These are phyloP conservation scores for Saguinus imperator DNA, from an alignment of 2,113 vertebrate genomes.

Conservation along the genomic window DNA sequence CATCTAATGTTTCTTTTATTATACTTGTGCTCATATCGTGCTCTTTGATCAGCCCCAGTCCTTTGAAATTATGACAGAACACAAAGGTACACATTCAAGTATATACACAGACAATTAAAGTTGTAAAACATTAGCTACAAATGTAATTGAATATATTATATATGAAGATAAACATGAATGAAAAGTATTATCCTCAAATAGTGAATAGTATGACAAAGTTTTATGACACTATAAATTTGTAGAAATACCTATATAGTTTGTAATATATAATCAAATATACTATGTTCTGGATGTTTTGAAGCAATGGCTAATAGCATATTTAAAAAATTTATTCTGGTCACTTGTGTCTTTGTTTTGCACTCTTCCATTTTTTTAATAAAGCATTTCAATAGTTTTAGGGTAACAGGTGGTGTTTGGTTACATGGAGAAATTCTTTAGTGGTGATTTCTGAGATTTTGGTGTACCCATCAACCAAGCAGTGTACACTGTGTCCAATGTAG, in stretches of 20 bases:
- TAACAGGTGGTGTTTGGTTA: no score
- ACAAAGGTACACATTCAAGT: not conserved
- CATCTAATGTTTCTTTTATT: not conserved
- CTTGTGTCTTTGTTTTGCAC: not conserved
- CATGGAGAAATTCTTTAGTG: no score
- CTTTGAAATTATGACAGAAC: not conserved
- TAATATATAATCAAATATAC: constrained; percentile 29
- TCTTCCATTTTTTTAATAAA: not conserved
- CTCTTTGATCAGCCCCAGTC: not conserved
- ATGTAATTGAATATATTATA: constrained; percentile 25
- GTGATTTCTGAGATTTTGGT: no score
- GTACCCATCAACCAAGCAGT: no score
- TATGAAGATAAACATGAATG: not conserved
- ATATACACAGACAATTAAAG: not conserved
- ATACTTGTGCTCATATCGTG: not conserved
- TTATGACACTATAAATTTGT: not conserved
- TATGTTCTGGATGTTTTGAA: constrained; percentile 51
- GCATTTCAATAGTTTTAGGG: no score
- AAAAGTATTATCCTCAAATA: not conserved
- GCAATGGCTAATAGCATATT: not conserved
- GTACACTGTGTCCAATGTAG: no score
- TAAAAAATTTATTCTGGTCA: constrained; percentile 49
- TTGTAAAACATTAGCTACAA: not conserved
- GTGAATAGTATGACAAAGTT: not conserved
- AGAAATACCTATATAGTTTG: not conserved